These are phyloP conservation scores for Pleuronectes platessa DNA, from an alignment of 2,113 vertebrate species.

Conservation along the genomic window DNA sequence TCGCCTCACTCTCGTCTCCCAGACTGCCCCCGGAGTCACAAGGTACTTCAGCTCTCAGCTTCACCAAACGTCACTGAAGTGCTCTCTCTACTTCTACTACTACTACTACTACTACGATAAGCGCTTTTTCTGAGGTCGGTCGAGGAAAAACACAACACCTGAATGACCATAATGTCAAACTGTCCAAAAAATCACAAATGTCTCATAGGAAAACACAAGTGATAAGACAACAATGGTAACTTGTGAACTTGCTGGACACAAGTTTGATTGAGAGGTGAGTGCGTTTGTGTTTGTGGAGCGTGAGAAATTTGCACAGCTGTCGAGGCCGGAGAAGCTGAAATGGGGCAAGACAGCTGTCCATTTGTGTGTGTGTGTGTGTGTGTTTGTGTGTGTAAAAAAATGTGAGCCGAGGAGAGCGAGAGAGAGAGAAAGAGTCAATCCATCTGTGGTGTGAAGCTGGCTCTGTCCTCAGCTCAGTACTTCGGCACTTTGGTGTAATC, in stretches of 20 bases:
- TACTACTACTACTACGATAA: slow-evolving; percentile 4
- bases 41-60: slow-evolving; percentile 28
- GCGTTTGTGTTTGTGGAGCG: slow-evolving; percentile 7
- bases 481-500: slow-evolving; percentile 98
- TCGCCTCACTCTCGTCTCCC: slow-evolving; percentile 18
- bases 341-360: slow-evolving; percentile 49
- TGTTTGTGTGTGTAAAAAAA: neutral
- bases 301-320: slow-evolving; percentile 63
- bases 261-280: slow-evolving; percentile 16
- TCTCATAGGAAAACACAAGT: slow-evolving; percentile 13
- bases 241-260: slow-evolving; percentile 25
- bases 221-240: slow-evolving; percentile 33
- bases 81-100: slow-evolving; percentile 37
- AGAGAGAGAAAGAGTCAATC: slow-evolving; percentile 12
- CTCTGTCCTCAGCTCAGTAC: slow-evolving; percentile 83
- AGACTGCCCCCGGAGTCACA: slow-evolving; percentile 17
- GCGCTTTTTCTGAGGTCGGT: slow-evolving; percentile 52
- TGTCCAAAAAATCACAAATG: neutral
- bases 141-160: slow-evolving; percentile 18
- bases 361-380: slow-evolving; percentile 27
- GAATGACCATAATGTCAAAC: slow-evolving; percentile 38
- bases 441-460: slow-evolving; percentile 52
- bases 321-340: slow-evolving; percentile 42
- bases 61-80: slow-evolving; percentile 61
- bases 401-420: slow-evolving; percentile 22